Evolutionary conservation across 2,797 vertebrate species (phyloP), one percentile per base, ranked within the genome.

Genomic region (Epinephelus coioides): DNA sequence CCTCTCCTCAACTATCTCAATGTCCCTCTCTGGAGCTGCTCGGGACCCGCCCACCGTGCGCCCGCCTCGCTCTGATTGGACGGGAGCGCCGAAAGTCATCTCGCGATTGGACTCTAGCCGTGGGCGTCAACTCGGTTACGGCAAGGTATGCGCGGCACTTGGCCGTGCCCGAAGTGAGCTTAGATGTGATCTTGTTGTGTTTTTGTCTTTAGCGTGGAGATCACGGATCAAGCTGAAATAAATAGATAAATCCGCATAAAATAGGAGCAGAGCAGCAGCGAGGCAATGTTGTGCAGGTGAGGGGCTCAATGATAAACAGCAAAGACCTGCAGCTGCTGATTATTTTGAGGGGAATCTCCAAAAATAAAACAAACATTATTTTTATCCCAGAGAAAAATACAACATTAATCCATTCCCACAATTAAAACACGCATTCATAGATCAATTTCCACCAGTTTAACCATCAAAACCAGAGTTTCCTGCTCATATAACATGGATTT

Each of bases 1-100:
- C 88, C 89, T 90, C 83, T 91, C 81, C 90, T 88, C 89, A 79
- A 88, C 92, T 79, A 89, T 82, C 90, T 90, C 88, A 76, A 75
- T 61, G 91, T 90, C 89, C 83, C 91, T 94, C 92, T 86, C 89
- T 0, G 83, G 85, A 89, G 88, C 89, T 27, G 86, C 68, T 30
- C 21, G 23, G 86, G 83, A 64, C 91, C 93, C 89, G 86, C 94
- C 95, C 92, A 87, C 81, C 38, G 9, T 23, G 75, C 25, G 76
- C 61, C 50, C 13, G 1, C 27, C 2, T 18, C 19, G 65, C 73
- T 73, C 74, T 44, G 79, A 95, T 95, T 95, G 95, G 95, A 55
- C 3, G 19, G 17, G 25, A 25, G 23, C 25, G 15, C 12, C 11
- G 49, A 61, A 81, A 64, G 55, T 44, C 63, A 17, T 8, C 3